Percentiles rank a stretch among this genome's conserved stretches.
phyloP scores from a whole-genome alignment of 1,140 invertebrate genomes.

The Ditylenchus dipsaci region DNA sequence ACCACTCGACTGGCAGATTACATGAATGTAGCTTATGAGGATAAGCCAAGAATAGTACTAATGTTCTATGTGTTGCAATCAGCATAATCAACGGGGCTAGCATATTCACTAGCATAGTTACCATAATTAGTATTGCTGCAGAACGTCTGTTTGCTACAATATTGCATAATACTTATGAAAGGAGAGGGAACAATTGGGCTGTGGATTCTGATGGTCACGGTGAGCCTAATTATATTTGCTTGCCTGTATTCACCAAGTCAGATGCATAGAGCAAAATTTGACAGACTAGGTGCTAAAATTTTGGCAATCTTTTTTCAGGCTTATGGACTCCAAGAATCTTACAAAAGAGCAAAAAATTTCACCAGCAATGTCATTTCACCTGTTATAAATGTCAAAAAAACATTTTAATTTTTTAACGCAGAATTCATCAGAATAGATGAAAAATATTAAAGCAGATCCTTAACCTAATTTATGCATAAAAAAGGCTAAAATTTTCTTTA shows the following conservation, averaged over 20 bases:
- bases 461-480: too few relatives aligned
- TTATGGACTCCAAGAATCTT: too few relatives aligned
- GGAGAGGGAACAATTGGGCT: background rate
- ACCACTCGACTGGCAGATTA: background rate
- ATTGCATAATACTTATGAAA: background rate
- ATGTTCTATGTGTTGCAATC: background rate
- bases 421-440: too few relatives aligned
- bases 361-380: too few relatives aligned
- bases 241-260: background rate
- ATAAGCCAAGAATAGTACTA: background rate
- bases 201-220: background rate
- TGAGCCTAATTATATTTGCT: too few relatives aligned
- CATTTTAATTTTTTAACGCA: too few relatives aligned
- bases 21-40: background rate
- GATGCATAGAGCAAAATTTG: background rate
- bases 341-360: too few relatives aligned
- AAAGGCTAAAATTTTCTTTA: background rate
- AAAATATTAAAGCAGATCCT: too few relatives aligned
- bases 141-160: background rate
- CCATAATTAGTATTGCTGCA: background rate
- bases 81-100: background rate
- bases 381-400: too few relatives aligned
- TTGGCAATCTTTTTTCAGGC: too few relatives aligned
- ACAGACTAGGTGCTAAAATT: too few relatives aligned
- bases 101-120: background rate